Base-by-base conservation (phyloP, 2,113 vertebrate species). In the Nannobrachium achirus region DNA sequence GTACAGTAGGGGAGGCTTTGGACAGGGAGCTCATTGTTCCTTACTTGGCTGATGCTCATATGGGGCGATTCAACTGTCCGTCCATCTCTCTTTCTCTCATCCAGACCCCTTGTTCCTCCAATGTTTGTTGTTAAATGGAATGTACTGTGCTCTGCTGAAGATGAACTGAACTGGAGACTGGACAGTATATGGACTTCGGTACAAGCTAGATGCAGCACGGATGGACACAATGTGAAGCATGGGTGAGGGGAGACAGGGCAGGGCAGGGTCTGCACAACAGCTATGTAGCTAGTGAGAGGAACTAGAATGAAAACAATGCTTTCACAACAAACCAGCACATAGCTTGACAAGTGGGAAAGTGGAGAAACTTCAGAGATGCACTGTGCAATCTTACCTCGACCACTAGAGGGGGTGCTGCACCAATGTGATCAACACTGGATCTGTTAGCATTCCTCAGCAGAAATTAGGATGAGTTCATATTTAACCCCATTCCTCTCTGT, bases 1-100 rank as follows among this genome's bases (percentile, higher is more conserved):
- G 62, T 33, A 33, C 25, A 33, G 25, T 57, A 60, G 60, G 9
- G 50, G 66, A 42, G 53, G 45, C 66, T 69, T 62, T 6, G 0
- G 64, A 84, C 83, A 88, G 78, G 56, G 50, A 52, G 15, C 45
- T 56, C 66, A 20, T 86, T 88, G 83, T 86, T 83, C 72, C n/a
- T 49, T 7, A 65, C 75, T 86, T 81, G 79, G 78, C 81, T 73
- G 19, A 81, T 56, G 58, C 50, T 78, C 70, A 69, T 73, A 33
- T 55, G 19, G 41, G 33, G 19, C 20, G 40, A 55, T 63, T 68
- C 20, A 79, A 78, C 67, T 73, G 18, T 73, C 73, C 49, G 39
- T 55, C 53, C 50, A 11, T 57, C n/a, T 58, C 20, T 62, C 51
- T 69, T 11, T 45, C 8, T 50, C 38, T 56, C 42, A 8, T 8